These are phyloP conservation scores for Ichneumoninae sp. DNA, from an alignment of 2,888 invertebrate genomes.

Conservation along the genomic window DNA sequence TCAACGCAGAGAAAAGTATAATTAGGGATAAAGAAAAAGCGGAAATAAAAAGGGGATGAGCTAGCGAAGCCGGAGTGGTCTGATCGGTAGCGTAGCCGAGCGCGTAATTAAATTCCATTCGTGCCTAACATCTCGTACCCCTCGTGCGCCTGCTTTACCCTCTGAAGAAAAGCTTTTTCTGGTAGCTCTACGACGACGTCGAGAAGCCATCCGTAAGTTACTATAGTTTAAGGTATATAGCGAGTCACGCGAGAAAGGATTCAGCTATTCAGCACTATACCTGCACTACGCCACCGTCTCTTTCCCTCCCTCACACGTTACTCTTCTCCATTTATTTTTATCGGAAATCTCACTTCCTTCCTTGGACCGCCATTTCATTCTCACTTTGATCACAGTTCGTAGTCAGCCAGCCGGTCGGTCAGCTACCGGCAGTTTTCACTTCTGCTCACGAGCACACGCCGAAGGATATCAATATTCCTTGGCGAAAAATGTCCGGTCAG, in stretches of 20 bases:
- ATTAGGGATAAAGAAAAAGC: conserved; percentile 26
- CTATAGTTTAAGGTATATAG: conserved; percentile 31
- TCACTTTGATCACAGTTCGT: conserved; percentile 19
- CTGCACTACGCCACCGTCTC: conserved; percentile 35
- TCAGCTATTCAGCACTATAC: conserved; percentile 61
- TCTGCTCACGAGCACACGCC: conserved; percentile 42
- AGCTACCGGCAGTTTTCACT: conserved; percentile 55
- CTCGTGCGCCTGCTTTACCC: conserved; percentile 25
- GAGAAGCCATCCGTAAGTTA: conserved; percentile 54
- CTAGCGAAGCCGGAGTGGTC: conserved; percentile 15
- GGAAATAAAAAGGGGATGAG: conserved; percentile 6
- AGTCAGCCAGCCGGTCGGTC: conserved; percentile 40
- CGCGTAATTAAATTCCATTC: conserved; percentile 77
- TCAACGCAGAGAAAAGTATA: conserved; percentile 3
- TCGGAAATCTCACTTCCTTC: conserved; percentile 66
- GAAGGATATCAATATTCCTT: conserved; percentile 77
- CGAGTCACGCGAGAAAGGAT: conserved; percentile 50
- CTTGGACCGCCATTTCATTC: conserved; percentile 36
- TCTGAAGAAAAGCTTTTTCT: conserved; percentile 34
- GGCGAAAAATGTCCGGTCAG: conserved; percentile 78
- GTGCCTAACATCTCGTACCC: conserved; percentile 66
- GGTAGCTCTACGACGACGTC: conserved; percentile 41
- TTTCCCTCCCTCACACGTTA: conserved; percentile 23
- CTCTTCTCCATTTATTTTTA: conserved; percentile 53
- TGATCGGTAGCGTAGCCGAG: conserved; percentile 59